These are phyloP conservation scores for Aviceda subcristata DNA, from an alignment of 2,113 vertebrate species.

Conservation along the genomic window DNA sequence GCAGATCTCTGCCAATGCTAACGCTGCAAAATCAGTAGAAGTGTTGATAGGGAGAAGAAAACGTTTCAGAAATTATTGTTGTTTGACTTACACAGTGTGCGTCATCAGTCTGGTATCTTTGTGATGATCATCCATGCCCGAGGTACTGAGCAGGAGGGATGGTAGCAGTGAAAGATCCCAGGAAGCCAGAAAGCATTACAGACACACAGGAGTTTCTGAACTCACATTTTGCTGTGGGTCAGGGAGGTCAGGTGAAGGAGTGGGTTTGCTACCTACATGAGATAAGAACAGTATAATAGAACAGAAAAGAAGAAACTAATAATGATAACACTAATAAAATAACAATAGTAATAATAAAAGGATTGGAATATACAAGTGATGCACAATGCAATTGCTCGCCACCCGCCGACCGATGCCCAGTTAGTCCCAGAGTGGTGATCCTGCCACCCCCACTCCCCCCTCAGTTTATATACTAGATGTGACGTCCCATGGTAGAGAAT, in stretches of 20 bases:
- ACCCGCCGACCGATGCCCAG: too few species aligned
- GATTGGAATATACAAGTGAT: too few species aligned
- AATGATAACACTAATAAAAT: too few species aligned
- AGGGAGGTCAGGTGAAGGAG: background rate
- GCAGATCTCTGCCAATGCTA: slow-evolving; percentile 69
- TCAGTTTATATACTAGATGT: too few species aligned
- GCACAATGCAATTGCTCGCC: too few species aligned
- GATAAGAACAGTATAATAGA: too few species aligned
- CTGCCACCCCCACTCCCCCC: too few species aligned
- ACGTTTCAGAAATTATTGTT: background rate
- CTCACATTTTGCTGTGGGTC: background rate
- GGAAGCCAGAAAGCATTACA: background rate
- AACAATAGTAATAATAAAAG: too few species aligned
- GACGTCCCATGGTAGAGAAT: too few species aligned
- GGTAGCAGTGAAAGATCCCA: background rate
- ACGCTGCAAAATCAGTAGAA: slow-evolving; percentile 72
- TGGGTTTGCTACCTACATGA: background rate
- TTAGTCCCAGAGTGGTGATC: too few species aligned
- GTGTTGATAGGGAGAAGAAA: background rate
- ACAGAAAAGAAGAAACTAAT: too few species aligned
- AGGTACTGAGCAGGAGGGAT: background rate
- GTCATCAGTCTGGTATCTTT: background rate
- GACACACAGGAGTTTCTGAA: background rate
- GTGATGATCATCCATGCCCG: fast-evolving
- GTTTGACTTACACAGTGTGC: background rate